These are phyloP conservation scores for Caradrina kadenii DNA, from an alignment of 2,888 invertebrate genomes.

Conservation along the genomic window DNA sequence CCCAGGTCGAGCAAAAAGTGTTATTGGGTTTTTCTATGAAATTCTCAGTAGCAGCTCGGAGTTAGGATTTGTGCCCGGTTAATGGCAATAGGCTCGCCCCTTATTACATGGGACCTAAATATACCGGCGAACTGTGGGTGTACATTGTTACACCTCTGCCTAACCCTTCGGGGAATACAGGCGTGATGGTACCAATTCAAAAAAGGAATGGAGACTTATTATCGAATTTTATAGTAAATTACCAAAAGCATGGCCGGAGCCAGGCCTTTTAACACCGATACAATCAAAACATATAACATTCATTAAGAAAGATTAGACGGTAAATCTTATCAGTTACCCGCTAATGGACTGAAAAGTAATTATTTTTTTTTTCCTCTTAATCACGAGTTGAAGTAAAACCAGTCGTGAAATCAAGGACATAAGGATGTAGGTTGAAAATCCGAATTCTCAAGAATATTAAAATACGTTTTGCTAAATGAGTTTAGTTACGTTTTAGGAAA, in stretches of 20 bases:
- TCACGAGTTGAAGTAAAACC: conserved; percentile 8
- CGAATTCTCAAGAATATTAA: background rate
- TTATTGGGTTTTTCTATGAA: too few relatives aligned
- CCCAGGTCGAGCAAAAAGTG: too few relatives aligned
- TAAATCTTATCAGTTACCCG: conserved; percentile 23
- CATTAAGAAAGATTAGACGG: conserved; percentile 39
- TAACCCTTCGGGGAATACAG: too few relatives aligned
- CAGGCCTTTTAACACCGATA: conserved; percentile 22
- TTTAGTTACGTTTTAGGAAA: background rate
- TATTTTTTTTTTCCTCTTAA: background rate
- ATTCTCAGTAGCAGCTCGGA: too few relatives aligned
- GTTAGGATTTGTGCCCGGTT: too few relatives aligned
- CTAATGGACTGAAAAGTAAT: conserved; percentile 23
- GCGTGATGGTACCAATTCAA: too few relatives aligned
- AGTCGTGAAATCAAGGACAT: background rate
- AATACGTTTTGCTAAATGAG: background rate
- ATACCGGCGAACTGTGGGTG: too few relatives aligned
- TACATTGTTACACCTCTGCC: too few relatives aligned
- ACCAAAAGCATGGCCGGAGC: background rate
- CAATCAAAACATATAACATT: conserved; percentile 23
- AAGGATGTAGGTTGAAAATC: background rate
- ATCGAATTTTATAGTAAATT: background rate
- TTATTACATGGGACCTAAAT: too few relatives aligned
- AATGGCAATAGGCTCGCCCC: too few relatives aligned
- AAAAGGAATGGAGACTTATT: too few relatives aligned